Percentiles rank a stretch among this genome's conserved stretches.
These are phyloP conservation scores for Entelurus aequoreus DNA, from an alignment of 2,113 vertebrate genomes.

Conservation along the genomic window DNA sequence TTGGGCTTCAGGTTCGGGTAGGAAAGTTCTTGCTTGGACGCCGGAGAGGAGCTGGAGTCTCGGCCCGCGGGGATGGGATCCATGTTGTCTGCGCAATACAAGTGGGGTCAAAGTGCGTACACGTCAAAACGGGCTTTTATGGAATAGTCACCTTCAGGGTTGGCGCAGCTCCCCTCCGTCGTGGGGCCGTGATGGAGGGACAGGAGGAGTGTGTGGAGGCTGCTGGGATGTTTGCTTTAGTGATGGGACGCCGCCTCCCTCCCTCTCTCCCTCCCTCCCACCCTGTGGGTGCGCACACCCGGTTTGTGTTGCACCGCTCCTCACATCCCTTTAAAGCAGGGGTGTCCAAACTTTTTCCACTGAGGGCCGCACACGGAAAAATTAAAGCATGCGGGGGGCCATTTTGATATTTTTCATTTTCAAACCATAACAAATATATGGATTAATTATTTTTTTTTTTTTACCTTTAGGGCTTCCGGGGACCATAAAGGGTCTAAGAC, in stretches of 20 bases:
- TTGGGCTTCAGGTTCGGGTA: constrained; percentile 90
- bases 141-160: constrained; percentile 43
- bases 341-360: no score
- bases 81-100: constrained; percentile 73
- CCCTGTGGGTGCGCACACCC: constrained; percentile 32
- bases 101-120: no score
- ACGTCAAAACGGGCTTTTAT: no score
- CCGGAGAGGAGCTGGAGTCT: constrained; percentile 86
- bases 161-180: constrained; percentile 35
- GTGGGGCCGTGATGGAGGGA: constrained; percentile 17
- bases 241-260: constrained; percentile 43
- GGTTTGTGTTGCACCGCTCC: constrained; percentile 34
- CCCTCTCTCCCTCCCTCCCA: constrained; percentile 37
- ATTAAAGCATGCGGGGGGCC: no score
- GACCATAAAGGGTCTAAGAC: no score
- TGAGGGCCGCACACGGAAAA: no score
- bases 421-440: no score
- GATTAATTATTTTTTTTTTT: no score
- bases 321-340: not conserved
- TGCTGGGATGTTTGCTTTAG: constrained; percentile 36
- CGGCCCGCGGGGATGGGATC: constrained; percentile 86
- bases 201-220: constrained; percentile 14
- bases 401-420: no score
- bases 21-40: constrained; percentile 86
- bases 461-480: no score